These are phyloP conservation scores for Pao palembangensis DNA, from an alignment of 2,113 vertebrate species.

Conservation along the genomic window DNA sequence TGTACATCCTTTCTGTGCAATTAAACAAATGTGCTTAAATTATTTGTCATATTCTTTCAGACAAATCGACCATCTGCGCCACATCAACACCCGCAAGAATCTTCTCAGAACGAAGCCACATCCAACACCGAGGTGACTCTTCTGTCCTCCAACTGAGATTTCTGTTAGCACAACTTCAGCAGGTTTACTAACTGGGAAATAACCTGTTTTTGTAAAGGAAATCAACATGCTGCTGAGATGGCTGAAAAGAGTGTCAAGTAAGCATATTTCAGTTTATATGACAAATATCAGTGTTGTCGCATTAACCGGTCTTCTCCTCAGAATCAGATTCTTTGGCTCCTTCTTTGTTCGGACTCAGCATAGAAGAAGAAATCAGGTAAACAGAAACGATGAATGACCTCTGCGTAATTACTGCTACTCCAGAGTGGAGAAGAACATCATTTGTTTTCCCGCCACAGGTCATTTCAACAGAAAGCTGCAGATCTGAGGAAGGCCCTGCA, in stretches of 20 bases:
- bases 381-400: background rate
- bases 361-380: conserved; percentile 63
- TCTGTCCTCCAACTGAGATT: background rate
- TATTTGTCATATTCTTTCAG: background rate
- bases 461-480: conserved; percentile 39
- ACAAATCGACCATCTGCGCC: background rate
- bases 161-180: background rate
- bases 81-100: background rate
- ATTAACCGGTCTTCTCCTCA: conserved; percentile 20
- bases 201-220: conserved; percentile 21
- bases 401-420: background rate
- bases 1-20: background rate
- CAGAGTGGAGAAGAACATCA: background rate
- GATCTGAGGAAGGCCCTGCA: conserved; percentile 39
- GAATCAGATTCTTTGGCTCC: conserved; percentile 24
- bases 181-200: no score
- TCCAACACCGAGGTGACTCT: conserved; percentile 1
- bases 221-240: conserved; percentile 35
- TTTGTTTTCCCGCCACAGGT: conserved; percentile 31
- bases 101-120: background rate
- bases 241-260: conserved; percentile 51
- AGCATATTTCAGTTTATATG: conserved; percentile 5
- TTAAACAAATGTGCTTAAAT: background rate
- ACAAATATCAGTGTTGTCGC: background rate
- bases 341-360: conserved; percentile 30